Evolutionary conservation across 2,797 vertebrate genomes (phyloP).

Genomic region (Podarcis siculus): DNA sequence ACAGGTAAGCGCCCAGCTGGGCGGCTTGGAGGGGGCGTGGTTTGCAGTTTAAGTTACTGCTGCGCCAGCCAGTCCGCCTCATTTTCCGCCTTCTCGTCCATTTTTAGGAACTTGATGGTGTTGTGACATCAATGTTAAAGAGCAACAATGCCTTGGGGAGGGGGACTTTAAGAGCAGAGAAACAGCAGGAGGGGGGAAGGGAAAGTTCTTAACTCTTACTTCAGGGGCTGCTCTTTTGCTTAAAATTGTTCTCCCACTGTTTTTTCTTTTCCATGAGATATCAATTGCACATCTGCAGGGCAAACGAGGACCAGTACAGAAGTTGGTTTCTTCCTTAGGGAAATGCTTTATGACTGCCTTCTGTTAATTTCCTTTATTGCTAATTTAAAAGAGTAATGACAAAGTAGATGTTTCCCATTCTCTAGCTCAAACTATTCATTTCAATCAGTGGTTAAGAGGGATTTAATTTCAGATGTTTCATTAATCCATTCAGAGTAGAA

Average conservation of each 20-base stretch:
- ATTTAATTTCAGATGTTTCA: slow-evolving; percentile 6
- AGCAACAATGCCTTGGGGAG: not conserved
- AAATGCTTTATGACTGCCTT: not conserved
- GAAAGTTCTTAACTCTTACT: not conserved
- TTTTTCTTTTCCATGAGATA: not conserved
- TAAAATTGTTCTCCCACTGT: not conserved
- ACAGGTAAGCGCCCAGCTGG: too few relatives aligned
- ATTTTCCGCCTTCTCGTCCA: too few relatives aligned
- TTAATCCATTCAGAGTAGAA: slow-evolving; percentile 10
- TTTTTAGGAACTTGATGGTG: not conserved
- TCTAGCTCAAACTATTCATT: slow-evolving; percentile 6
- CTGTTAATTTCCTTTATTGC: not conserved
- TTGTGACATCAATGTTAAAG: not conserved
- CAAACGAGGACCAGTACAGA: not conserved
- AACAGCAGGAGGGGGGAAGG: not conserved
- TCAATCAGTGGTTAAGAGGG: not conserved
- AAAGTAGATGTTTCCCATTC: not conserved
- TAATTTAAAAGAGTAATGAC: not conserved
- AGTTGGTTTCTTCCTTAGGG: not conserved
- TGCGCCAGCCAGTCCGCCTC: too few relatives aligned
- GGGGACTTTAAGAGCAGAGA: not conserved
- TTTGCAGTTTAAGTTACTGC: too few relatives aligned
- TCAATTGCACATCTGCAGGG: not conserved
- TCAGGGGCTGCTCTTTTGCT: not conserved
- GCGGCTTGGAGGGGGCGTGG: too few relatives aligned